These are phyloP conservation scores for Nyctalus aviator DNA, from an alignment of 2,797 vertebrate genomes.

Conservation along the genomic window DNA sequence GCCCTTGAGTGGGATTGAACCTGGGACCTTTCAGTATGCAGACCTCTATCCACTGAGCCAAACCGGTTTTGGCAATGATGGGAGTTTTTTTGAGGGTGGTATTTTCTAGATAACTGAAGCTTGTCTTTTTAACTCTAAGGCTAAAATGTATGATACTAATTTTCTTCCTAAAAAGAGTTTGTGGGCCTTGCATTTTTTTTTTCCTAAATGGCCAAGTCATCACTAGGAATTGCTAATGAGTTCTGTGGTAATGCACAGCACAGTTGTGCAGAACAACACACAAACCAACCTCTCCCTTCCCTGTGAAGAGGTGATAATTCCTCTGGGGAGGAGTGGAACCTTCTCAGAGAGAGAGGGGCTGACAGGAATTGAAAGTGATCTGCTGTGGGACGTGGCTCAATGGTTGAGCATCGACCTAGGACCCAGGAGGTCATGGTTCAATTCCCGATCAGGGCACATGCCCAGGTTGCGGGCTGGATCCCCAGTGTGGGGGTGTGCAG, in stretches of 20 bases:
- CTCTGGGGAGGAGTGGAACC: not conserved
- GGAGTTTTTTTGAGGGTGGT: not conserved
- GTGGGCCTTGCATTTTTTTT: not conserved
- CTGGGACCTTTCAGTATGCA: too few relatives aligned
- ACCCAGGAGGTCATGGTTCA: too few relatives aligned
- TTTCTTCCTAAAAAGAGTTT: not conserved
- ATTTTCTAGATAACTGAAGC: not conserved
- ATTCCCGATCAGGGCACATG: too few relatives aligned
- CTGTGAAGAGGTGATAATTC: not conserved
- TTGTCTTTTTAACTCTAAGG: not conserved
- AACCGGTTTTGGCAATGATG: too few relatives aligned
- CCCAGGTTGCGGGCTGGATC: too few relatives aligned
- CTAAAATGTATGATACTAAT: not conserved
- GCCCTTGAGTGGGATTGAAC: too few relatives aligned
- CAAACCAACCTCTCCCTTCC: not conserved
- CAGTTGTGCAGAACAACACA: not conserved
- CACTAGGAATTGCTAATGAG: not conserved
- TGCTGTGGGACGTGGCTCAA: too few relatives aligned
- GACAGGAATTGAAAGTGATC: not conserved
- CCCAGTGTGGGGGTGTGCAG: too few relatives aligned
- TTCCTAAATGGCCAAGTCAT: not conserved
- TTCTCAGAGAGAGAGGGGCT: not conserved
- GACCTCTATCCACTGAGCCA: too few relatives aligned
- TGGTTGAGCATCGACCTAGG: too few relatives aligned
- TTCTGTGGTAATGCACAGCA: not conserved